Conservation (phyloP, 2,888 invertebrate genomes). For the Melanotus villosus region DNA sequence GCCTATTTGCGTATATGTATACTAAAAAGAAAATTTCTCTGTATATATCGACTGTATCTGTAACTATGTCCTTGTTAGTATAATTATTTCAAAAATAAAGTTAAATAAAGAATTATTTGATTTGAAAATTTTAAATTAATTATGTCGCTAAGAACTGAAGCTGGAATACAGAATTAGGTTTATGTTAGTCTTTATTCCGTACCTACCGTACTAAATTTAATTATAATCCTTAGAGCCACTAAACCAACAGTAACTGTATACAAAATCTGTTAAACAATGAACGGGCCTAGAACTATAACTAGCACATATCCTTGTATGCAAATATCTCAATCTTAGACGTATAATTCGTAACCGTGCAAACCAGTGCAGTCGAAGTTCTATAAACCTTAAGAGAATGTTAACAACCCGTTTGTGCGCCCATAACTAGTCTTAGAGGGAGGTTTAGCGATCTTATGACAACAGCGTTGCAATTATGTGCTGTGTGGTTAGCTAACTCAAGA, state of each 20-base stretch:
- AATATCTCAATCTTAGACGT: conserved; percentile 56
- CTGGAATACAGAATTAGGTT: conserved; percentile 21
- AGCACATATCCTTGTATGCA: conserved; percentile 53
- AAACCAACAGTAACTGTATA: conserved; percentile 47
- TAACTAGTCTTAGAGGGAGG: conserved; percentile 55
- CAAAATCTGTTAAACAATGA: conserved; percentile 50
- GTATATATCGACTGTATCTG: too few relatives aligned
- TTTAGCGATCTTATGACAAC: conserved; percentile 60
- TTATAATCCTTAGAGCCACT: conserved; percentile 49
- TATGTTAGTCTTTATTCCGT: conserved; percentile 15
- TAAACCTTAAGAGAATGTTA: conserved; percentile 39
- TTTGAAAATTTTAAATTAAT: too few relatives aligned
- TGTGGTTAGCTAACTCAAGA: conserved; percentile 54
- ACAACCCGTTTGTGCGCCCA: conserved; percentile 45
- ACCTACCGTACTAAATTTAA: conserved; percentile 44
- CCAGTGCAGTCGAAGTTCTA: conserved; percentile 34
- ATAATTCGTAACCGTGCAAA: conserved; percentile 49
- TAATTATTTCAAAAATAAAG: too few relatives aligned
- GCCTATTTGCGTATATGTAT: too few relatives aligned
- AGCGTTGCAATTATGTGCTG: conserved; percentile 59
- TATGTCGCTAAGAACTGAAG: too few relatives aligned
- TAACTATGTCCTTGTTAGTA: too few relatives aligned
- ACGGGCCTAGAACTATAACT: conserved; percentile 48
- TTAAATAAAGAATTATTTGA: too few relatives aligned
- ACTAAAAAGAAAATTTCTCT: too few relatives aligned